Evolutionary conservation across 2,113 vertebrate genomes (phyloP), one percentile per base, ranked within the genome.

Genomic region (Geococcyx californianus): DNA sequence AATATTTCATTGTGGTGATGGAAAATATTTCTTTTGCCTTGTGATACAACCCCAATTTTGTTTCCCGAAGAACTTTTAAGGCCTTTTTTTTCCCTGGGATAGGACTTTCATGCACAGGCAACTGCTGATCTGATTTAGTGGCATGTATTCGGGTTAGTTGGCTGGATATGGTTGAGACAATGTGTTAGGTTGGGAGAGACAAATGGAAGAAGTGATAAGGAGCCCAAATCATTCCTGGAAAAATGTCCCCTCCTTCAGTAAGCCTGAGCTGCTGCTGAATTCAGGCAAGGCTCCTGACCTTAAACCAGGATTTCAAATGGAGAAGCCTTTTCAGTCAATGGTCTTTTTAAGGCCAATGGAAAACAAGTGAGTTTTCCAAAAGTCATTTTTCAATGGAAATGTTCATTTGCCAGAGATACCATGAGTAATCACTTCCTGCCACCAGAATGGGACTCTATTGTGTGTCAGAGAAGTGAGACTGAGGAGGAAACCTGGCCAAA

Each of bases 1-100:
- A 98, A 98, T 98, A 98, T 98, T 98, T 98, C 98, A 99, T 98
- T 97, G 96, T 95, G 92, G 95, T 98, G 97, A 97, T 97, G 98
- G 97, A 98, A 97, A 98, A 98, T 98, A 99, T 98, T 98, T 98
- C 97, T 98, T 98, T 98, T 98, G 97, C 98, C 98, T 98, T 95
- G 97, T 98, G 98, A 98, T 98, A 98, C 97, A 98, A 98, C 97
- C 97, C 96, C 36, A 23, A 89, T 89, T 84, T 82, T 87, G 13
- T 31, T 69, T 67, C 51, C 58, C 90, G 52, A 79, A 77, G n/a
- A 85, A 78, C 73, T 70, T 84, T 72, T 75, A 72, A 91, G n/a
- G 38, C 13, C 4, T 1, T 1, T n/a, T 25, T 66, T 54, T 55
- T 19, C 29, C 47, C 49, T 77, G 34, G 64, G 21, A 64, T 45